Conservation (phyloP, 2,888 invertebrate species). For the Tenodera sinensis region DNA sequence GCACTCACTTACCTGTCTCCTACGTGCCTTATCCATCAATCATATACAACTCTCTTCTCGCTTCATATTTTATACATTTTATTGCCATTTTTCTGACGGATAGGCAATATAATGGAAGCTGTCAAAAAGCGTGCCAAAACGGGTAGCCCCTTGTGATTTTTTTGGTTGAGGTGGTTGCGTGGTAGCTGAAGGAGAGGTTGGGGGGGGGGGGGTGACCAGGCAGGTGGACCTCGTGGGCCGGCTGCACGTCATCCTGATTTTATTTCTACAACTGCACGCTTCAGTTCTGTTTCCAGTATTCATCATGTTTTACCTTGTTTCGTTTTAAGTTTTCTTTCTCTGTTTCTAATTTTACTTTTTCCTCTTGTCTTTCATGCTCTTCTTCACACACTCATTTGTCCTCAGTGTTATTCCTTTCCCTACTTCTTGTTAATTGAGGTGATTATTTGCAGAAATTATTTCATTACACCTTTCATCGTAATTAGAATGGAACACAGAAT, state of each 20-base stretch:
- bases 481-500: too few relatives aligned
- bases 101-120: constrained; percentile 6
- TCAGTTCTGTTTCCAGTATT: neutral
- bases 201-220: neutral
- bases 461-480: too few relatives aligned
- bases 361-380: neutral
- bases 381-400: too few relatives aligned
- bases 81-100: constrained; percentile 14
- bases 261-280: neutral
- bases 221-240: neutral
- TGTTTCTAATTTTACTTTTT: neutral
- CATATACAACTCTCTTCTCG: neutral
- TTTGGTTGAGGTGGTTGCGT: neutral
- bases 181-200: neutral
- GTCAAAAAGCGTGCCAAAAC: constrained; percentile 19
- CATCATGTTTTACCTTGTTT: neutral
- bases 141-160: neutral
- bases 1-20: neutral
- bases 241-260: neutral
- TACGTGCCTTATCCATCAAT: constrained; percentile 18
- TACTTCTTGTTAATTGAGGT: too few relatives aligned
- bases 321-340: neutral
- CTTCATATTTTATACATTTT: constrained; percentile 14
- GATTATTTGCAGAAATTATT: too few relatives aligned
- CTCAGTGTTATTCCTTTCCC: too few relatives aligned